phyloP scores from a whole-genome alignment of 2,888 invertebrate species.

The Ophioninae sp. region DNA sequence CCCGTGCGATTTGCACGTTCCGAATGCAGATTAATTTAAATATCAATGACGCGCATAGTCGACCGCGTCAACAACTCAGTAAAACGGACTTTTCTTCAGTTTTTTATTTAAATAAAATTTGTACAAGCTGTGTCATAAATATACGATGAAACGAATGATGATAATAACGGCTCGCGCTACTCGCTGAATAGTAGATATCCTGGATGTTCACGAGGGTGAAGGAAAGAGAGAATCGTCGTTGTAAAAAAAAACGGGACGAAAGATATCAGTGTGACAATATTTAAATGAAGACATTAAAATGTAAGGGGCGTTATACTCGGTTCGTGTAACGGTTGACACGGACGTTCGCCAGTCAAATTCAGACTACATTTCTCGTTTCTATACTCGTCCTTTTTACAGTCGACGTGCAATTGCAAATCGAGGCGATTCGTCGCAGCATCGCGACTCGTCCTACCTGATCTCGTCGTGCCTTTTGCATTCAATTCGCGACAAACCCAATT shows the following conservation, averaged over 20 bases:
- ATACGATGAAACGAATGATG: slow-evolving; percentile 9
- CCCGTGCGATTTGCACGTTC: not conserved
- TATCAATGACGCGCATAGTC: slow-evolving; percentile 33
- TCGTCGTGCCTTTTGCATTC: slow-evolving; percentile 11
- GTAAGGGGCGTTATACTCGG: slow-evolving; percentile 43
- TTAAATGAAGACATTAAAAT: slow-evolving; percentile 63
- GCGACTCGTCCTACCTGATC: slow-evolving; percentile 2
- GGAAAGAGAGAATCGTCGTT: slow-evolving; percentile 20
- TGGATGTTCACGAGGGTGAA: slow-evolving; percentile 6
- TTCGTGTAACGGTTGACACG: slow-evolving; percentile 29
- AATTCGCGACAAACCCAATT: slow-evolving; percentile 8
- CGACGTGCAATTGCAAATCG: not conserved
- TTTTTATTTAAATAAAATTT: slow-evolving; percentile 7
- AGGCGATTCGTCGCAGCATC: slow-evolving; percentile 22
- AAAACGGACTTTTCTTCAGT: slow-evolving; percentile 2
- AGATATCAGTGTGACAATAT: slow-evolving; percentile 47
- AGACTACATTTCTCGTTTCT: slow-evolving; percentile 8
- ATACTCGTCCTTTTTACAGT: slow-evolving; percentile 11
- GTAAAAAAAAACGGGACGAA: slow-evolving; percentile 21
- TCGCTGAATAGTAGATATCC: slow-evolving; percentile 30
- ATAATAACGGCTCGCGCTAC: slow-evolving; percentile 33
- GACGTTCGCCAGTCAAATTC: slow-evolving; percentile 38
- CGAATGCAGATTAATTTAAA: slow-evolving; percentile 34
- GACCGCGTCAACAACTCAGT: not conserved
- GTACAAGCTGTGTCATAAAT: slow-evolving; percentile 29